These are phyloP conservation scores for Tipula helvola DNA, from an alignment of 2,888 invertebrate genomes.

Conservation along the genomic window DNA sequence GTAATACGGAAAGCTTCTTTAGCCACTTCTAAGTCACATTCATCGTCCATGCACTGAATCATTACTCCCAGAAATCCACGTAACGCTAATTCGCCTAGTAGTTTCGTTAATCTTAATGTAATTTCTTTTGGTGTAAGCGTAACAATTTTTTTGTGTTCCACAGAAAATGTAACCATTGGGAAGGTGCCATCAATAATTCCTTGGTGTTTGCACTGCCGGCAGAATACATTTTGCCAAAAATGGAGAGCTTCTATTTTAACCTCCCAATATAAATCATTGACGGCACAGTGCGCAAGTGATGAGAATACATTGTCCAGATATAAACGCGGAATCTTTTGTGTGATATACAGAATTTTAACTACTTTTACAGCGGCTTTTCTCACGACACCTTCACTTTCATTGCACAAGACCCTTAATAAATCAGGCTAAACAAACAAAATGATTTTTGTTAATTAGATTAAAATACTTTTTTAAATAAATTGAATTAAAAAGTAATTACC, in stretches of 20 bases:
- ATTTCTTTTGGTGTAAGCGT: conserved; percentile 51
- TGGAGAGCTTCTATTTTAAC: conserved; percentile 57
- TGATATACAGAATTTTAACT: conserved; percentile 51
- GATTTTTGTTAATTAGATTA: conserved; percentile 13
- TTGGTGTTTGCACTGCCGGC: conserved; percentile 52
- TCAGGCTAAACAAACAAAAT: conserved; percentile 33
- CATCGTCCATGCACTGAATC: conserved; percentile 50
- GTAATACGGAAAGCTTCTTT: conserved; percentile 46
- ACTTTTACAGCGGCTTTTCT: conserved; percentile 58
- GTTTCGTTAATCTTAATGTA: conserved; percentile 44
- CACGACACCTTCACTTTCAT: conserved; percentile 65
- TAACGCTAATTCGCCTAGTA: conserved; percentile 51
- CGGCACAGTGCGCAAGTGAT: conserved; percentile 51
- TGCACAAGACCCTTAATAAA: conserved; percentile 41
- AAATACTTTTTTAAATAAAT: not conserved
- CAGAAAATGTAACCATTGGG: conserved; percentile 67
- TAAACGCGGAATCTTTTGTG: conserved; percentile 44
- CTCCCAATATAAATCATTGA: conserved; percentile 70
- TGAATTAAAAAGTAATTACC: conserved; percentile 34
- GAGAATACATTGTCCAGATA: conserved; percentile 45
- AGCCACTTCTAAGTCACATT: conserved; percentile 58
- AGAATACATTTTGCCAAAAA: conserved; percentile 60
- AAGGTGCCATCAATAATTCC: conserved; percentile 76
- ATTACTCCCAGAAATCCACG: conserved; percentile 60
- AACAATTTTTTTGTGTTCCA: conserved; percentile 64